Evolutionary conservation across 2,888 invertebrate species (phyloP), one percentile per base, ranked within the genome.

Genomic region (Acrobasis consociella): DNA sequence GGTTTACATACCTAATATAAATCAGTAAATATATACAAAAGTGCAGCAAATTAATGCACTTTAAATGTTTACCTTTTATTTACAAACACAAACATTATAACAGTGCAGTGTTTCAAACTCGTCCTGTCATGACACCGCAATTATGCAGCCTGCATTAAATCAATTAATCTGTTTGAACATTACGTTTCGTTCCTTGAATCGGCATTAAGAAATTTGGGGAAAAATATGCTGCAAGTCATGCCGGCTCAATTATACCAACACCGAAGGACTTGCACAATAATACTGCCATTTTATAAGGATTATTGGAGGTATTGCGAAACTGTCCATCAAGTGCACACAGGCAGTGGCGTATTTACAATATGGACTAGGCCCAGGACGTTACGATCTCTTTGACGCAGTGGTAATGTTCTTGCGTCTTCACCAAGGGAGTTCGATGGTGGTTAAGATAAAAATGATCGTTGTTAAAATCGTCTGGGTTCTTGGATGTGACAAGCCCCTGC

Each of bases 221-320:
- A 64, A 64, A 42, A 31, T 60, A 52, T 58, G 58, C 60, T 7
- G 38, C 42, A 49, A 62, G 60, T 63, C 62, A 65, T 61, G 49
- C 50, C 58, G 15, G 49, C 46, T 42, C 56, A 61, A 63, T 65
- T 59, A 65, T 53, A 50, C 53, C 42, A 17, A 60, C 62, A 39
- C 51, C 51, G 42, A 46, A 49, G 15, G 60, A 13, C 39, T 50
- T 72, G 69, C 72, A 72, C 78, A 80, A 81, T 80, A 67, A 56
- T 67, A 73, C 73, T 71, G 72, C 74, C 76, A 76, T 72, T 75
- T 75, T 73, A 72, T 71, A 71, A 74, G 75, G 75, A 81, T 81
- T 78, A 74, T 77, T 62, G 70, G 72, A 67, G 67, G 70, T 74
- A 76, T 82, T 75, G 74, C 73, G 76, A 78, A 78, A 59, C 51